Conservation (phyloP, 2,797 vertebrate species). For the Hoplostethus atlanticus region DNA sequence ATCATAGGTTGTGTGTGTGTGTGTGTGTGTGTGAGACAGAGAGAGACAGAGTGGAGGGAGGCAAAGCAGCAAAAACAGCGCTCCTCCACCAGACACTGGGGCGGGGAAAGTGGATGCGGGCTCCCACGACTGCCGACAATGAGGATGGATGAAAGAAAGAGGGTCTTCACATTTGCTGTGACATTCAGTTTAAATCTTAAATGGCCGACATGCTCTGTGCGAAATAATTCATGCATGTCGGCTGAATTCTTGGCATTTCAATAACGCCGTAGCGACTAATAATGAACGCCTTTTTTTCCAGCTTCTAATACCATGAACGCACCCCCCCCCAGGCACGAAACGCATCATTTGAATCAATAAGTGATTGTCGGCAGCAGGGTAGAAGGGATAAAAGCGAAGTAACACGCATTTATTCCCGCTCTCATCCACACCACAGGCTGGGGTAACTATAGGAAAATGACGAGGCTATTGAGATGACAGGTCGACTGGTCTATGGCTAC, state of each 20-base stretch:
- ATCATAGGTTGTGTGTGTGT: constrained; percentile 17
- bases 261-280: constrained; percentile 41
- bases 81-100: constrained; percentile 63
- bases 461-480: constrained; percentile 58
- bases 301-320: constrained; percentile 55
- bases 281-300: constrained; percentile 15
- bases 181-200: constrained; percentile 26
- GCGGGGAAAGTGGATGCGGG: constrained; percentile 53
- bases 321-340: constrained; percentile 60
- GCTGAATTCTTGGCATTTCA: constrained; percentile 40
- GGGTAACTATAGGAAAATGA: constrained; percentile 45
- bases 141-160: constrained; percentile 34
- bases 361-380: constrained; percentile 67
- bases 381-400: constrained; percentile 37
- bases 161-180: constrained; percentile 9
- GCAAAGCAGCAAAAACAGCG: constrained; percentile 44
- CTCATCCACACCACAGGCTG: constrained; percentile 36
- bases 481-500: constrained; percentile 37
- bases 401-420: constrained; percentile 29
- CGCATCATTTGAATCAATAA: constrained; percentile 75
- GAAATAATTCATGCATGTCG: constrained; percentile 16
- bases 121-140: constrained; percentile 51
- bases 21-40: constrained; percentile 5
- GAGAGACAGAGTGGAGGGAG: not conserved
- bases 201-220: constrained; percentile 7